Conservation (phyloP, 2,888 invertebrate genomes). For the Liodrosophila aerea region DNA sequence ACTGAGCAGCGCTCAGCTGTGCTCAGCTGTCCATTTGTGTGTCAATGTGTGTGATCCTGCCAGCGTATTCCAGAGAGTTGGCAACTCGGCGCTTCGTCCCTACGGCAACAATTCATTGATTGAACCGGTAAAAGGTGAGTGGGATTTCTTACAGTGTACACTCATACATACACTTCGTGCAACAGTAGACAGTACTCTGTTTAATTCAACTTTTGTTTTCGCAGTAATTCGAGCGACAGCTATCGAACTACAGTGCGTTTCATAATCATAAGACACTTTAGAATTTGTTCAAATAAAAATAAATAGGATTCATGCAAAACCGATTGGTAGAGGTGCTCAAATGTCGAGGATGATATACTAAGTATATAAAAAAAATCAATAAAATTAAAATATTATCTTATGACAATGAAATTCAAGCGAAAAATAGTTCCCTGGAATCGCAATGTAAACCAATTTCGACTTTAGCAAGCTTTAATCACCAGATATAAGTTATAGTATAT, state of each 20-base stretch:
- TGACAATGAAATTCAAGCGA: no score
- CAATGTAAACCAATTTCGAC: no score
- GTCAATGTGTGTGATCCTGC: slow-evolving; percentile 59
- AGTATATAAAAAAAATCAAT: no score
- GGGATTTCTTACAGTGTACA: not conserved
- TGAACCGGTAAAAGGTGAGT: slow-evolving; percentile 49
- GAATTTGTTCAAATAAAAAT: no score
- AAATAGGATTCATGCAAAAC: no score
- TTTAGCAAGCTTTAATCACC: no score
- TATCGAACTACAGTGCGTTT: slow-evolving; percentile 15
- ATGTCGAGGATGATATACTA: no score
- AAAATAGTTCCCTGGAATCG: no score
- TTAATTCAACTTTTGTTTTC: slow-evolving; percentile 37
- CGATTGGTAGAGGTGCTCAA: no score
- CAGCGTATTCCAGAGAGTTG: slow-evolving; percentile 39
- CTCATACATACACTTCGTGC: slow-evolving; percentile 1
- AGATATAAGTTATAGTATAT: no score
- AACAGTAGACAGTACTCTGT: slow-evolving; percentile 17
- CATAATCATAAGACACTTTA: no score
- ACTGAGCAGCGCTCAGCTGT: slow-evolving; percentile 56
- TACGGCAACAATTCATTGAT: slow-evolving; percentile 40
- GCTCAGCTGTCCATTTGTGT: slow-evolving; percentile 70
- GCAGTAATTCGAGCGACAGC: slow-evolving; percentile 40
- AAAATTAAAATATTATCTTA: no score
- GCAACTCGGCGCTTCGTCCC: slow-evolving; percentile 10